These are phyloP conservation scores for Gambusia yucatana DNA, from an alignment of 2,797 vertebrate genomes.

Conservation along the genomic window DNA sequence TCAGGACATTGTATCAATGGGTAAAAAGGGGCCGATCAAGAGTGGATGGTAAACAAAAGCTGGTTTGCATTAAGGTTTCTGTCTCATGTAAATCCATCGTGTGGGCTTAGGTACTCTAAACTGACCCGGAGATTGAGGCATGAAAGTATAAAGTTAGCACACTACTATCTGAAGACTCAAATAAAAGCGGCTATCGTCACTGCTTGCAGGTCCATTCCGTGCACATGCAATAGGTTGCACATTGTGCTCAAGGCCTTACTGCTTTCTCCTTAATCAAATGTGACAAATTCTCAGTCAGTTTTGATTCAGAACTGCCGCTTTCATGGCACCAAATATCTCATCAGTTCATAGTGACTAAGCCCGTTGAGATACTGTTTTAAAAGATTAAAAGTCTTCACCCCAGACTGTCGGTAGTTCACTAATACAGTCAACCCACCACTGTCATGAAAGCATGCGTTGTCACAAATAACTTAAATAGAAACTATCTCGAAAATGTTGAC, in stretches of 20 bases:
- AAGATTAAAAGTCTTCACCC: constrained; percentile 63
- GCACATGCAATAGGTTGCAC: constrained; percentile 19
- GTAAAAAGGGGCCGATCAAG: constrained; percentile 11
- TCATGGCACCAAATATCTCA: constrained; percentile 28
- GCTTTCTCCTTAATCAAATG: constrained; percentile 21
- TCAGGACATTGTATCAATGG: constrained; percentile 4
- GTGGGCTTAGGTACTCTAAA: constrained; percentile 75
- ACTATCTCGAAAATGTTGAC: constrained; percentile 83
- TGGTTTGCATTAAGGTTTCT: constrained; percentile 87
- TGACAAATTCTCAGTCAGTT: constrained; percentile 21
- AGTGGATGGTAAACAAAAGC: constrained; percentile 43
- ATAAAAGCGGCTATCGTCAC: constrained; percentile 9
- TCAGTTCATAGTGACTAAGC: constrained; percentile 73
- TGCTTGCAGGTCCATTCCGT: constrained; percentile 21
- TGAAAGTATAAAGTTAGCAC: constrained; percentile 23
- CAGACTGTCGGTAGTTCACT: constrained; percentile 77
- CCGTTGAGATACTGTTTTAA: constrained; percentile 58
- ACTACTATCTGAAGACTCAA: constrained; percentile 27
- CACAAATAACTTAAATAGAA: constrained; percentile 83
- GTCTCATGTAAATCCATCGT: constrained; percentile 72
- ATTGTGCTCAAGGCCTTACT: constrained; percentile 26
- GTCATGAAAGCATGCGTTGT: constrained; percentile 88
- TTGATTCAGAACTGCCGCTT: constrained; percentile 40
- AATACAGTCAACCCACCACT: constrained; percentile 75
- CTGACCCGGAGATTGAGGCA: constrained; percentile 42